These are phyloP conservation scores for Ophion obscuratus DNA, from an alignment of 2,888 invertebrate genomes.

Conservation along the genomic window DNA sequence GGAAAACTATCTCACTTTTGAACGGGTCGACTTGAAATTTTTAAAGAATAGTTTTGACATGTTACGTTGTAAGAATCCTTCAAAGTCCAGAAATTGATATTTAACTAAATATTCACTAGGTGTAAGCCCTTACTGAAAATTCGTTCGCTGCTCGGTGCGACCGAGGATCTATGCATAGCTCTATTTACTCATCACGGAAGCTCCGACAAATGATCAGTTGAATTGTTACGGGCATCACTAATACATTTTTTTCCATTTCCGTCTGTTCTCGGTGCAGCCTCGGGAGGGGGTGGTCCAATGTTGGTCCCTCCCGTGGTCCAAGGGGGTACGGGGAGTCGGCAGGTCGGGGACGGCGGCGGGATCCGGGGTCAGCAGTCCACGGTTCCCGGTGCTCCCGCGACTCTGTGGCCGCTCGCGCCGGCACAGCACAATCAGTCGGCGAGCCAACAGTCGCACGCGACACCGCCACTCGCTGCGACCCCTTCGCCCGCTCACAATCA, in stretches of 20 bases:
- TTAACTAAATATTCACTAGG: too few species aligned
- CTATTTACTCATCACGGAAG: not conserved
- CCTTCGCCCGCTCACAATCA: slow-evolving; percentile 81
- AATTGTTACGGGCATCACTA: not conserved
- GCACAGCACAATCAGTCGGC: slow-evolving; percentile 82
- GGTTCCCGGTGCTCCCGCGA: slow-evolving; percentile 77
- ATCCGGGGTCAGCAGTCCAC: slow-evolving; percentile 82
- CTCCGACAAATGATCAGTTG: not conserved
- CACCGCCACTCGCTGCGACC: slow-evolving; percentile 80
- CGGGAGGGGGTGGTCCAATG: slow-evolving; percentile 83
- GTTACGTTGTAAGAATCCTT: too few species aligned
- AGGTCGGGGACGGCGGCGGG: slow-evolving; percentile 82
- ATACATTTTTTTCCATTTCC: slow-evolving; percentile 17
- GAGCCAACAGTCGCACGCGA: slow-evolving; percentile 79
- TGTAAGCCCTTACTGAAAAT: too few species aligned
- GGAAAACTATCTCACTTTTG: too few species aligned
- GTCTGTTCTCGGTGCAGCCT: slow-evolving; percentile 76
- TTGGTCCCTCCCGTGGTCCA: slow-evolving; percentile 83
- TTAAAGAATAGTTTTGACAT: too few species aligned
- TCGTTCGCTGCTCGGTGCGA: too few species aligned
- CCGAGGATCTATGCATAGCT: too few species aligned
- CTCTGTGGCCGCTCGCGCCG: slow-evolving; percentile 84
- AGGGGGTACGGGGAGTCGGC: slow-evolving; percentile 79
- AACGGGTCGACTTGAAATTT: too few species aligned
- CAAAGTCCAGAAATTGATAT: too few species aligned